Base-by-base conservation (phyloP, 2,797 vertebrate genomes). In the Coregonus suidteri region DNA sequence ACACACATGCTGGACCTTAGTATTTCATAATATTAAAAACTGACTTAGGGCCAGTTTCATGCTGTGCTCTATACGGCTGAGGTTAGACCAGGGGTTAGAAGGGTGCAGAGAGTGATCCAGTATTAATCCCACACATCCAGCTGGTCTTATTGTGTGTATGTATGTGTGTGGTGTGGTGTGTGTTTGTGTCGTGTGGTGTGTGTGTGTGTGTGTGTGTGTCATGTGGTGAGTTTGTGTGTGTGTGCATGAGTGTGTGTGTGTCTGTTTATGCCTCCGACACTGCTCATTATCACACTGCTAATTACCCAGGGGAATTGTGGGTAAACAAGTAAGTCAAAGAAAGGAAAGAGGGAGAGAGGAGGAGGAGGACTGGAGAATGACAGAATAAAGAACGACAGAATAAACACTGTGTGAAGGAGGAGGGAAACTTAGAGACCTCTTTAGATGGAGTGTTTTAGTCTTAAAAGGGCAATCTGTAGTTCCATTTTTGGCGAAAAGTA, bases 281-380 rank as follows among this genome's bases (percentile, higher is more conserved):
- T 80, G 85, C 85, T 88, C 85, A 91, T 90, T 90, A 91, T 89
- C 87, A 85, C 84, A 84, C 85, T 82, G 67, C 86, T 93, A 91
- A 93, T 93, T 92, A 93, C 89, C 88, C 90, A 83, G 70, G 86
- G 88, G 92, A 71, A 90, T 84, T 91, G 84, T 87, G 91, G 89
- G 86, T 90, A 93, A 93, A 93, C 90, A 91, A 92, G 91, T 86
- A 83, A 87, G 87, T 81, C 83, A 83, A 89, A 88, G 85, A 87
- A 86, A 88, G 82, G 72, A 85, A 79, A 74, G 80, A 78, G 54
- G 9, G 83, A 88, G 85, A 82, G 83, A 83, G 34, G 15, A 25
- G 20, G 20, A 62, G 7, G 59, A 64, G 25, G 9, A 16, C 20
- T 64, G 59, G 59, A 64, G 20, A 64, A 64, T 11, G 20, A 3